Conservation (phyloP, 2,797 vertebrate genomes). For the Lophius americanus region DNA sequence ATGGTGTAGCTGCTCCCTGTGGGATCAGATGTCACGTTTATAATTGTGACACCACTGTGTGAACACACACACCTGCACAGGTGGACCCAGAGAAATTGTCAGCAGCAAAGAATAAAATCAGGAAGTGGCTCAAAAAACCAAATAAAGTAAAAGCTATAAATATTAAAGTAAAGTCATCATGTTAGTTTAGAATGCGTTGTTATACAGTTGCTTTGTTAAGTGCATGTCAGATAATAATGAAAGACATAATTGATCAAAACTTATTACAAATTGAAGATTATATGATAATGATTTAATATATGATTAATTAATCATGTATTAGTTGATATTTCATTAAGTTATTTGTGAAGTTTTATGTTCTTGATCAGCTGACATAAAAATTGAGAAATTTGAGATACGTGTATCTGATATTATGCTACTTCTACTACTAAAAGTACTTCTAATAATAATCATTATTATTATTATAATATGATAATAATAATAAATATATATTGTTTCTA, state of each 20-base stretch:
- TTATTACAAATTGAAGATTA: too few species aligned
- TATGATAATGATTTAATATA: too few species aligned
- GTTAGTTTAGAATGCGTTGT: too few species aligned
- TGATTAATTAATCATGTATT: too few species aligned
- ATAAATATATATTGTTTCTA: neutral
- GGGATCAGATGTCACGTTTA: neutral
- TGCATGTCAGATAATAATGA: too few species aligned
- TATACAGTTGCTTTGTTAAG: neutral
- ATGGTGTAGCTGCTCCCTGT: neutral
- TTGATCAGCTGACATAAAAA: neutral
- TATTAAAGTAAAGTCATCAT: too few species aligned
- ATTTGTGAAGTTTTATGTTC: neutral
- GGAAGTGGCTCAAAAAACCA: constrained; percentile 22
- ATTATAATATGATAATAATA: neutral
- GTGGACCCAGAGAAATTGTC: neutral
- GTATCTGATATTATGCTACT: neutral
- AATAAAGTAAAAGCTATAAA: constrained; percentile 23
- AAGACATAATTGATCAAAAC: too few species aligned
- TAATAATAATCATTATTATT: neutral
- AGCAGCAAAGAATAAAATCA: constrained; percentile 30
- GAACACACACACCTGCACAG: neutral
- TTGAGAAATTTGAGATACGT: neutral
- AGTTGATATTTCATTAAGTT: neutral
- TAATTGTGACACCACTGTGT: neutral
- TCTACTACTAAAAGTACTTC: neutral